phyloP scores from a whole-genome alignment of 2,113 vertebrate genomes.

The Acanthochromis polyacanthus region DNA sequence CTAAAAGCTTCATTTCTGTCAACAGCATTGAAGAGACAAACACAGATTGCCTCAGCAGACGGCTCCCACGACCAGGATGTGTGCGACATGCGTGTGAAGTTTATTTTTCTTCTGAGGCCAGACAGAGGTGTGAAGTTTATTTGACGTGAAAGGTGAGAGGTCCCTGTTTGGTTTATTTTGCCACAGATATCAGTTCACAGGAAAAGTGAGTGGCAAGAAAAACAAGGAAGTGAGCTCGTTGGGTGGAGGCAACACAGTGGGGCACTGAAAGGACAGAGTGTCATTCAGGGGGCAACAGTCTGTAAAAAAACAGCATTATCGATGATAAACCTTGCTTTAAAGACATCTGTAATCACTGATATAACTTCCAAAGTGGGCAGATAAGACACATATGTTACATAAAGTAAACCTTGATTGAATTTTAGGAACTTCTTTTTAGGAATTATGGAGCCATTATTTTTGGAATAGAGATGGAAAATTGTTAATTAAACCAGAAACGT shows the following conservation, averaged over 20 bases:
- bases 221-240: conserved; percentile 77
- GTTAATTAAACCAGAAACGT: not conserved
- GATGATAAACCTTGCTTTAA: not conserved
- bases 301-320: not conserved
- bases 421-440: too few species aligned
- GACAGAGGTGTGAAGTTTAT: conserved; percentile 64
- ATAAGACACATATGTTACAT: not conserved
- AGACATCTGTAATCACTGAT: not conserved
- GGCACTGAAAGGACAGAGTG: conserved; percentile 70
- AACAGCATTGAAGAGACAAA: not conserved
- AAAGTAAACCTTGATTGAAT: not conserved
- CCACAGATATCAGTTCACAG: conserved; percentile 73
- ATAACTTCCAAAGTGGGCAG: not conserved
- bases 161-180: conserved; percentile 75
- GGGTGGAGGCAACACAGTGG: conserved; percentile 61
- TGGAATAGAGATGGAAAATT: not conserved
- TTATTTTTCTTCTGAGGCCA: conserved; percentile 72
- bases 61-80: conserved; percentile 32
- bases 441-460: too few species aligned
- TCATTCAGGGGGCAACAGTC: conserved; percentile 55
- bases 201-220: conserved; percentile 69
- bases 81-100: conserved; percentile 22
- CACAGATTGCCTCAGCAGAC: not conserved
- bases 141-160: conserved; percentile 78
- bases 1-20: not conserved